Conservation (phyloP, 1,140 invertebrate species). For the Caenorhabditis brenneri region DNA sequence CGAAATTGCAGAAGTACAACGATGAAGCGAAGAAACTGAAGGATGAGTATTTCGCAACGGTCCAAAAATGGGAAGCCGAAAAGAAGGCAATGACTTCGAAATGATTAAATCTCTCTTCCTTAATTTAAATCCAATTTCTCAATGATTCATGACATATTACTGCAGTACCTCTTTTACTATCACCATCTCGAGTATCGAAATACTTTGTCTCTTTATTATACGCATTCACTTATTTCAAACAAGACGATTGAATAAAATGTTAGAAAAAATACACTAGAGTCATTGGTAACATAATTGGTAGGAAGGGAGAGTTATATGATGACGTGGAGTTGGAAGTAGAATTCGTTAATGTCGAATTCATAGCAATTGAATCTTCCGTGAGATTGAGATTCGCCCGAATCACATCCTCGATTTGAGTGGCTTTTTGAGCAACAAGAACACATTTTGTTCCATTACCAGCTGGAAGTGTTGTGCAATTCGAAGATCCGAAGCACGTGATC, state of each 20-base stretch:
- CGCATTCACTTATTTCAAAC: neutral
- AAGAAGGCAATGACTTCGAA: neutral
- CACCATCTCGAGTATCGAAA: neutral
- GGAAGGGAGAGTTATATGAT: neutral
- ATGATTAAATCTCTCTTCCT: neutral
- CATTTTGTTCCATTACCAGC: neutral
- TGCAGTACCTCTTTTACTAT: neutral
- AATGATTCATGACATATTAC: neutral
- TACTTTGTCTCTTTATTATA: neutral
- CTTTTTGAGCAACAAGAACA: neutral
- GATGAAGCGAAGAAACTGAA: constrained; percentile 5
- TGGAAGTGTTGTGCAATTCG: neutral
- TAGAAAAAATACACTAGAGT: neutral
- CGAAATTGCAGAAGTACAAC: neutral
- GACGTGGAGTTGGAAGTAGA: neutral
- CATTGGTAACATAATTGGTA: neutral
- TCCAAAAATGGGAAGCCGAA: neutral
- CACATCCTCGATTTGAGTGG: neutral
- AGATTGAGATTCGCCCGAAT: neutral
- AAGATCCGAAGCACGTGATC: neutral
- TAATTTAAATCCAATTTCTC: too few species aligned
- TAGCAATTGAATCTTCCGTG: neutral
- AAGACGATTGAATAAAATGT: neutral
- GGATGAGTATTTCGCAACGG: neutral
- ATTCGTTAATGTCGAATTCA: neutral